phyloP scores from a whole-genome alignment of 2,888 invertebrate genomes.

The Labia minor region DNA sequence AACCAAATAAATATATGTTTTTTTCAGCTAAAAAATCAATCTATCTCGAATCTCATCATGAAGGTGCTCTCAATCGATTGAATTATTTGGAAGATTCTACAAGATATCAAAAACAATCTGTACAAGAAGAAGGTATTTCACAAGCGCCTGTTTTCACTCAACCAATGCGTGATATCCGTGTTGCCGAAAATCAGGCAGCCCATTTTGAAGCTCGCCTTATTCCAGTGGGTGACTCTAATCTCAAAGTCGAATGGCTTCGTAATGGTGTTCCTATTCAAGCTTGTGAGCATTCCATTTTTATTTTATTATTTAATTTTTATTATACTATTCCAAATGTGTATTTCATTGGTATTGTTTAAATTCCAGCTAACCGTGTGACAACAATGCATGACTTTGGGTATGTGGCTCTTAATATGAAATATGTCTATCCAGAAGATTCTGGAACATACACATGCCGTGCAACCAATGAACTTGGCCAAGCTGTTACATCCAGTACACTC shows the following conservation, averaged over 20 bases:
- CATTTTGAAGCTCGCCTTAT: slow-evolving; percentile 90
- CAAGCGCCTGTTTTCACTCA: slow-evolving; percentile 89
- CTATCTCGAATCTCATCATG: slow-evolving; percentile 77
- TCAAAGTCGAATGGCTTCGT: slow-evolving; percentile 87
- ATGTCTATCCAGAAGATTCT: slow-evolving; percentile 89
- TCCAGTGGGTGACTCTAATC: slow-evolving; percentile 84
- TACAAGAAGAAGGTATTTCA: slow-evolving; percentile 65
- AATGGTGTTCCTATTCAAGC: slow-evolving; percentile 86
- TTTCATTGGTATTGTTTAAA: slow-evolving; percentile 24
- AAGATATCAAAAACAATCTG: slow-evolving; percentile 58
- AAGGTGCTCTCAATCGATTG: slow-evolving; percentile 68
- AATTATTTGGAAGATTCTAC: slow-evolving; percentile 72
- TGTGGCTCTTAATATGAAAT: slow-evolving; percentile 88
- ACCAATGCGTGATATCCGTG: slow-evolving; percentile 74
- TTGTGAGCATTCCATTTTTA: slow-evolving; percentile 48
- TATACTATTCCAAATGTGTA: slow-evolving; percentile 38
- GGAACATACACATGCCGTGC: slow-evolving; percentile 94
- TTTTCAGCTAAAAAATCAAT: slow-evolving; percentile 60
- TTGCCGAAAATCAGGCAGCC: slow-evolving; percentile 82
- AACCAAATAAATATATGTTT: neutral
- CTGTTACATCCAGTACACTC: slow-evolving; percentile 85
- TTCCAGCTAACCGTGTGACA: slow-evolving; percentile 69
- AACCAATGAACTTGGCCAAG: slow-evolving; percentile 84
- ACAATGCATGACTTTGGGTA: slow-evolving; percentile 98
- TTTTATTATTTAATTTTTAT: slow-evolving; percentile 26